Base-by-base conservation (phyloP, 2,888 invertebrate genomes). In the Nomada fabriciana region DNA sequence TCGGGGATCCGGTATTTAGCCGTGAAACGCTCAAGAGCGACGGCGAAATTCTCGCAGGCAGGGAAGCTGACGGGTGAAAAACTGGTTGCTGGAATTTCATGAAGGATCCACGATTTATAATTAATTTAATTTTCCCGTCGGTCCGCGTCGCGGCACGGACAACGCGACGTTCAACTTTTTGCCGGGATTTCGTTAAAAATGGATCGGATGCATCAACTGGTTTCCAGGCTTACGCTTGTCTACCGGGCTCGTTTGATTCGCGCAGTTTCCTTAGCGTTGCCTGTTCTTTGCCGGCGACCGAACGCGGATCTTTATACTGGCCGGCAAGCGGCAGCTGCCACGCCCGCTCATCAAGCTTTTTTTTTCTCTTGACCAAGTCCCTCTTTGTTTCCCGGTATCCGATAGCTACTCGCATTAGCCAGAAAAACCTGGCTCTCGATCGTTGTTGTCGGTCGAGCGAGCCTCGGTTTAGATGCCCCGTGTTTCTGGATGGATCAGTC, bases 321-420 rank as follows among this genome's bases (percentile, higher is more conserved):
- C 76, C 74, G 84, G 53, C 64, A 23, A 43, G 50, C 52, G 15
- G 60, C 23, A 36, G 23, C 29, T 18, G 83, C 89, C 91, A 90
- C 90, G 90, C 91, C 91, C 88, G 86, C 86, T 90, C 86, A 84
- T 90, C 84, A 77, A 73, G 76, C 29, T 75, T 74, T 47, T 79
- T 79, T 86, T 79, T 72, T 79, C 63, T 55, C 82, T 67, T 59
- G 25, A 50, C 77, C 72, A 82, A 15, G 83, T 78, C 82, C 83
- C 80, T 86, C 90, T 91, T 92, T 91, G 90, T 91, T 90, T 91
- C 89, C 82, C 77, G 73, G 81, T 80, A 84, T 74, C 88, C 90
- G 90, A 90, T 91, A 87, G 89, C 89, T 89, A 89, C 88, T 89
- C 89, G 89, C 92, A 92, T 92, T 90, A 91, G 86, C 86, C 86